A percentile compares a stretch with the other conserved stretches of the same genome.
Evolutionary conservation across 23 tunicate genomes (phyloP).

Genomic region (Corella eumyota): DNA sequence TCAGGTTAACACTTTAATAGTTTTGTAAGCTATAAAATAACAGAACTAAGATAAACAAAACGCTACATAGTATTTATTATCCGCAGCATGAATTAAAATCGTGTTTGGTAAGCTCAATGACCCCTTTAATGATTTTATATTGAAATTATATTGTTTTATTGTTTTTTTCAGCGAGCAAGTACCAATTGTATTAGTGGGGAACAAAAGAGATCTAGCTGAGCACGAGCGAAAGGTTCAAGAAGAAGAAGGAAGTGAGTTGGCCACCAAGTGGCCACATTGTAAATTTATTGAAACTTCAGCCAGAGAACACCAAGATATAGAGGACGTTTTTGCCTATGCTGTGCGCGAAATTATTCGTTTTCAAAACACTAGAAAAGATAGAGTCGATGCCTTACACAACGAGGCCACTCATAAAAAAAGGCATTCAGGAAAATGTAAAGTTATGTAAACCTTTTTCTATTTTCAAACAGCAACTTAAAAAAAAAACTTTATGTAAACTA

Average conservation of each 20-base stretch:
- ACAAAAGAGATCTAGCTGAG: conserved; percentile 61
- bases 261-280: conserved; percentile 78
- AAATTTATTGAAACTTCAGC: conserved; percentile 75
- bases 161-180: conserved; percentile 50
- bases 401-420: conserved; percentile 34
- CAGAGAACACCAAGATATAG: conserved; percentile 33
- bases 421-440: conserved; percentile 1
- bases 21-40: not conserved
- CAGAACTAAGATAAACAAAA: not conserved
- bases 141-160: not conserved
- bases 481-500: too few species aligned
- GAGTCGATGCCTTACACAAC: conserved; percentile 34
- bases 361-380: conserved; percentile 21
- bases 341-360: conserved; percentile 30
- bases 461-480: too few species aligned
- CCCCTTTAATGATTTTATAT: not conserved
- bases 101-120: not conserved
- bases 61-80: not conserved
- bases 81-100: not conserved
- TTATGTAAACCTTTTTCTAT: conserved; percentile 9
- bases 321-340: conserved; percentile 39
- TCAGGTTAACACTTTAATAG: conserved; percentile 10
- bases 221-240: conserved; percentile 30
- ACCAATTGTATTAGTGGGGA: conserved; percentile 28
- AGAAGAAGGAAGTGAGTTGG: conserved; percentile 34